A percentile compares a stretch with the other conserved stretches of the same genome.
Conservation (phyloP, 2,113 vertebrate genomes). For the Anas platyrhynchos region DNA sequence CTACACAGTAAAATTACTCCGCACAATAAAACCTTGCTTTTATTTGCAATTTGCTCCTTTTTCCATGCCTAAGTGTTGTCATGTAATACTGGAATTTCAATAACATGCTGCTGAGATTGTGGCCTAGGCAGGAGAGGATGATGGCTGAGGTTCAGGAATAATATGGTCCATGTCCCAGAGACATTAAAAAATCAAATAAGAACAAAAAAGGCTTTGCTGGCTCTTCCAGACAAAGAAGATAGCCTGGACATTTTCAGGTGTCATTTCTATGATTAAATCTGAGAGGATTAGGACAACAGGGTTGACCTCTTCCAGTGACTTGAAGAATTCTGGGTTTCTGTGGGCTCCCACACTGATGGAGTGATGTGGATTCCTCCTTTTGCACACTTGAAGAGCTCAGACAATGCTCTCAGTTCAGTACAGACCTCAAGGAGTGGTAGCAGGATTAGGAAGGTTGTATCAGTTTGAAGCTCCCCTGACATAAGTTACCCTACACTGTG, state of each 20-base stretch:
- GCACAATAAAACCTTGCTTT: not conserved
- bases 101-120: not conserved
- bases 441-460: not conserved
- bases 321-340: not conserved
- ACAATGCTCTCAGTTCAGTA: not conserved
- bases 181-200: not conserved
- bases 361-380: not conserved
- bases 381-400: not conserved
- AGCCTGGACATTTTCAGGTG: accelerated
- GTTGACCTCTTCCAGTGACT: not conserved
- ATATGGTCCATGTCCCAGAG: accelerated
- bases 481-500: not conserved
- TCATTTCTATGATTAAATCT: not conserved
- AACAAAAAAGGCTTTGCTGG: not conserved
- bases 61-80: not conserved
- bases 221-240: not conserved
- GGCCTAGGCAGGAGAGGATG: not conserved
- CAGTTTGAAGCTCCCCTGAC: not conserved
- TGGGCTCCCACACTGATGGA: not conserved
- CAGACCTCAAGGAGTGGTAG: not conserved
- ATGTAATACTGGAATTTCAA: not conserved
- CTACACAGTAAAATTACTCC: not conserved
- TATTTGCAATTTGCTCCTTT: not conserved
- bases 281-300: not conserved
- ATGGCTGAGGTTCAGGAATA: not conserved